Evolutionary conservation across 2,888 invertebrate species (phyloP).

Genomic region (Rhingia campestris): DNA sequence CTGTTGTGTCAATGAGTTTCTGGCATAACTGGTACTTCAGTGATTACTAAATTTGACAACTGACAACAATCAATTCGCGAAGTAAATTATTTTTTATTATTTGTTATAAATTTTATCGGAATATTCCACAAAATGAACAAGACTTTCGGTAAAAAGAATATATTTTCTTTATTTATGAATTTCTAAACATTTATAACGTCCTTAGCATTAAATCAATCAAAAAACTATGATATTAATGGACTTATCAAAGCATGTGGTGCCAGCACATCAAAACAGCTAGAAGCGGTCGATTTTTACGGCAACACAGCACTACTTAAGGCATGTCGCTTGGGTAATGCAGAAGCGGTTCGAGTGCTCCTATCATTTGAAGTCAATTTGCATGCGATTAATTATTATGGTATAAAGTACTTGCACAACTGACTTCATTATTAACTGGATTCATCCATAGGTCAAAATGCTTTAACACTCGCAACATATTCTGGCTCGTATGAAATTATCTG

Average conservation of each 20-base stretch:
- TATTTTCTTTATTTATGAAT: too few relatives aligned
- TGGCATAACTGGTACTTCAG: too few relatives aligned
- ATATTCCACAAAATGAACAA: constrained; percentile 9
- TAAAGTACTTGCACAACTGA: not conserved
- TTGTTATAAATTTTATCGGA: too few relatives aligned
- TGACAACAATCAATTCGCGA: too few relatives aligned
- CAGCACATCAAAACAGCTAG: constrained; percentile 75
- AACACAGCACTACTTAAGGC: constrained; percentile 81
- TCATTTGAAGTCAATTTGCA: constrained; percentile 77
- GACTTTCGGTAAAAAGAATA: constrained; percentile 9
- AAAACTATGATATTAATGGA: constrained; percentile 75
- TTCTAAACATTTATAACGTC: not conserved
- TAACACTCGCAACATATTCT: constrained; percentile 80
- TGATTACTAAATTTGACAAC: too few relatives aligned
- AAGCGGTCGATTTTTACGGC: constrained; percentile 79
- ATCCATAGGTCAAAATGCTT: constrained; percentile 80
- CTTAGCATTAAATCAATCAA: constrained; percentile 77
- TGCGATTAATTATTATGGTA: constrained; percentile 80
- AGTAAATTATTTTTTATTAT: too few relatives aligned
- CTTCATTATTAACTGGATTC: not conserved
- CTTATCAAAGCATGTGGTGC: constrained; percentile 77
- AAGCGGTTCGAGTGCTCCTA: constrained; percentile 78
- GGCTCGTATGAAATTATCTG: constrained; percentile 77
- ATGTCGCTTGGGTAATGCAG: constrained; percentile 78
- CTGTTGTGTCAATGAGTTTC: too few relatives aligned